Base-by-base conservation (phyloP, 2,113 vertebrate species). In the Aspidoscelis tigris region DNA sequence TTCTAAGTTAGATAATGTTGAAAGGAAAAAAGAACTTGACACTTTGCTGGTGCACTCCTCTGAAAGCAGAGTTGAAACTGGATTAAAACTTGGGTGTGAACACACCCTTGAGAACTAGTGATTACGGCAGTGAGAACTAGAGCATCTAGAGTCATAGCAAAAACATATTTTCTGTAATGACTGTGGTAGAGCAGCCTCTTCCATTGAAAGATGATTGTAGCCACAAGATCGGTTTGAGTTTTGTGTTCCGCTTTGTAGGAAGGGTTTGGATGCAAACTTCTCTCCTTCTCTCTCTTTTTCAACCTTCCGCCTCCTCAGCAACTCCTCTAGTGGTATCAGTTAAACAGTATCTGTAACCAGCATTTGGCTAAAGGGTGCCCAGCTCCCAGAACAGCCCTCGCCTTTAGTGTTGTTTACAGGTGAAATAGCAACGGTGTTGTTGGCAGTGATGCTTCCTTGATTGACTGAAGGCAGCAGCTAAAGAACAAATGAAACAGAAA, bases 311-410 rank as follows among this genome's bases (percentile, higher is more conserved):
- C 1, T 11, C 71, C 68, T 4, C 24, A 84, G 7, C 4, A 0
- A 0, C 24, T 82, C 44, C 76, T 86, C 88, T 47, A 78, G 76
- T 71, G 9, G 74, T 73, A 87, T 88, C 26, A 84, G 14, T 84
- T 88, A 88, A 88, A 82, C 0, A 90, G 64, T 43, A 87, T 11
- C 89, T 77, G 88, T 86, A 70, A 89, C 86, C 87, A 77, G 71
- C n/a, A 76, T 83, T 79, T 90, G 82, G 72, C 83, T 80, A 85
- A 91, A 89, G 83, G 88, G 89, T 87, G 92, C 93, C 91, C 61
- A 61, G 64, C 55, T 86, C 76, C 58, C 64, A 83, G 82, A 2
- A 33, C 82, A 92, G 83, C 61, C 82, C 65, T 92, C 78, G 81
- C 70, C 70, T 41, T 83, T 5, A 39, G 83, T 81, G 20, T 70